Evolutionary conservation across 2,888 invertebrate genomes (phyloP).

Genomic region (Meliscaeva auricollis): DNA sequence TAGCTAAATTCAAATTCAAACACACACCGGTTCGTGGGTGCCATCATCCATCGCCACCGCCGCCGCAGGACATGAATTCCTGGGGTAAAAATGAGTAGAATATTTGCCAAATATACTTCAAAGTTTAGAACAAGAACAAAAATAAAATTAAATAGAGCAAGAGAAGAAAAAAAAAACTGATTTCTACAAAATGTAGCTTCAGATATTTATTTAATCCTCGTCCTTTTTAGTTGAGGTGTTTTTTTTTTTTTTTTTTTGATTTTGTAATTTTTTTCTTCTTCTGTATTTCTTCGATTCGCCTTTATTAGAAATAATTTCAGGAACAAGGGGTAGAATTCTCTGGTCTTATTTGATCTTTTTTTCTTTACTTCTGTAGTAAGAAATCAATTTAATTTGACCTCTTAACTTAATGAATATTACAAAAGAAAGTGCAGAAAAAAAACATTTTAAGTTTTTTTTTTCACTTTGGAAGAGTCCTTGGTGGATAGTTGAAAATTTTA

Average conservation of each 20-base stretch:
- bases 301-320: constrained; percentile 53
- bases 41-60: background rate
- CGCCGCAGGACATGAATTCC: constrained; percentile 56
- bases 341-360: constrained; percentile 3
- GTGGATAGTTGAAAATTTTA: background rate
- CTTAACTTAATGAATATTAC: constrained; percentile 63
- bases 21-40: constrained; percentile 29
- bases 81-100: constrained; percentile 17
- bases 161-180: constrained; percentile 9
- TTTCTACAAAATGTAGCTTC: background rate
- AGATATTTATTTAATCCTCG: constrained; percentile 54
- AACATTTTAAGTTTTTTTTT: background rate
- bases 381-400: constrained; percentile 71
- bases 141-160: background rate
- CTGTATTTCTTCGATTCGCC: constrained; percentile 14
- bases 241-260: background rate
- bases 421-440: constrained; percentile 37
- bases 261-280: background rate
- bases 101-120: constrained; percentile 2
- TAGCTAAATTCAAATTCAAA: constrained; percentile 61
- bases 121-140: background rate
- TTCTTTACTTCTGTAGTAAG: background rate
- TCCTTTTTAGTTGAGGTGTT: constrained; percentile 31
- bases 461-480: background rate
- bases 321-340: constrained; percentile 23